A percentile compares a stretch with the other conserved stretches of the same genome.
Conservation (phyloP, 2,888 invertebrate species). For the Zaprionus lineosus region DNA sequence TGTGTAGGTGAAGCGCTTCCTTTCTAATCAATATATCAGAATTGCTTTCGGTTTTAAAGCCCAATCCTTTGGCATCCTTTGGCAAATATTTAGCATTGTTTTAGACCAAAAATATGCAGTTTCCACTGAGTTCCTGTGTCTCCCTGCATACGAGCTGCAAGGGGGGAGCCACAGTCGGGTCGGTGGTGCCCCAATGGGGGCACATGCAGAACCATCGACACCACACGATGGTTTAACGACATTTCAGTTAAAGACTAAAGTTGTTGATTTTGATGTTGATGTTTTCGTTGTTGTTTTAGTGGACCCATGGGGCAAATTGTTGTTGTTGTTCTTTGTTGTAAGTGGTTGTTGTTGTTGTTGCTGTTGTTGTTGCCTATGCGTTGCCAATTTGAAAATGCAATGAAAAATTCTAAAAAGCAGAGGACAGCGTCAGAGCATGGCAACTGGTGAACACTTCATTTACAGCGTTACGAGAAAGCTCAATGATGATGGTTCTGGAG, state of each 20-base stretch:
- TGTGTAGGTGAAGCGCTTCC: too few species aligned
- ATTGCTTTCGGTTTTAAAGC: too few species aligned
- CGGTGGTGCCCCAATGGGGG: too few species aligned
- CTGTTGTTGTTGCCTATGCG: conserved; percentile 50
- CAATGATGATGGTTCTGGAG: conserved; percentile 6
- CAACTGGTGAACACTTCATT: conserved; percentile 62
- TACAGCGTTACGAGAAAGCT: conserved; percentile 47
- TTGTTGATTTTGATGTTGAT: conserved; percentile 52
- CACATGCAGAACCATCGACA: conserved; percentile 12
- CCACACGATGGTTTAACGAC: conserved; percentile 46
- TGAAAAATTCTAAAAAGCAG: conserved; percentile 60
- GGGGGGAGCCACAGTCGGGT: too few species aligned
- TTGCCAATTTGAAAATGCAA: conserved; percentile 62
- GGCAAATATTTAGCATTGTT: conserved; percentile 58
- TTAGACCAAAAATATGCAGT: conserved; percentile 43
- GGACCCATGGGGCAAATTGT: conserved; percentile 21
- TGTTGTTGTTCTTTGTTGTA: conserved; percentile 30
- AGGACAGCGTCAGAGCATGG: conserved; percentile 35
- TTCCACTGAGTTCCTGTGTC: too few species aligned
- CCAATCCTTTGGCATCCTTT: conserved; percentile 27
- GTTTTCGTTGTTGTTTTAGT: conserved; percentile 26
- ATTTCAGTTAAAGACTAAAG: conserved; percentile 56
- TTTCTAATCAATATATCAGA: too few species aligned
- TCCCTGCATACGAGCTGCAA: too few species aligned
- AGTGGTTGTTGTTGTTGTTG: conserved; percentile 17